These are phyloP conservation scores for Boloria selene DNA, from an alignment of 2,888 invertebrate species.

Conservation along the genomic window DNA sequence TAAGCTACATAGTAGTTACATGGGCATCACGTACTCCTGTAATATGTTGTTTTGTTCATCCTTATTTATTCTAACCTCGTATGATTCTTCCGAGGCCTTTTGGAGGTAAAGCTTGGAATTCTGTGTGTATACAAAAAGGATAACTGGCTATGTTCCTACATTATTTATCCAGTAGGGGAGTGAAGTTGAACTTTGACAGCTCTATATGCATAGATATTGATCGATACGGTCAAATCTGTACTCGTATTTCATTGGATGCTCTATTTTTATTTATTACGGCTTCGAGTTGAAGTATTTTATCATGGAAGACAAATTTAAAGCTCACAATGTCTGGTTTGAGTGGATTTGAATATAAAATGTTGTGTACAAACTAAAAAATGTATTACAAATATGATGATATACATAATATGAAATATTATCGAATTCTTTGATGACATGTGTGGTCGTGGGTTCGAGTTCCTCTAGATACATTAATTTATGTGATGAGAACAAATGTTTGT, in stretches of 20 bases:
- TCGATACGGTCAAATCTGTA: constrained; percentile 9
- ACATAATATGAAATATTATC: neutral
- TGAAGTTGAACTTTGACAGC: constrained; percentile 24
- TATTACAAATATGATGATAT: too few relatives aligned
- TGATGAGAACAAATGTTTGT: too few relatives aligned
- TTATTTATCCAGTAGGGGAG: constrained; percentile 41
- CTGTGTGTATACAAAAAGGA: constrained; percentile 37
- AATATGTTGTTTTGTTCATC: constrained; percentile 55
- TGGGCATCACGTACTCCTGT: constrained; percentile 43
- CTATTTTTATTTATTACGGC: constrained; percentile 3
- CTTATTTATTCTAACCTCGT: constrained; percentile 64
- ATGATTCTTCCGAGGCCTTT: constrained; percentile 47
- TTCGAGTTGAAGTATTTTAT: constrained; percentile 5
- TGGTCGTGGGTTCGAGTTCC: too few relatives aligned
- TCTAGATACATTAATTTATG: too few relatives aligned
- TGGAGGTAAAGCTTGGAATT: constrained; percentile 45
- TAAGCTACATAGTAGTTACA: neutral
- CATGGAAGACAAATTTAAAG: neutral
- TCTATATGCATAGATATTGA: neutral
- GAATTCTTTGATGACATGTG: neutral
- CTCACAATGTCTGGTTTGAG: too few relatives aligned
- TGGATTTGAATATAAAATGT: too few relatives aligned
- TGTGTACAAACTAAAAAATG: too few relatives aligned
- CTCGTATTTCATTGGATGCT: neutral
- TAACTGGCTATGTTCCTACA: constrained; percentile 37